phyloP scores from a whole-genome alignment of 2,113 vertebrate genomes.

The Misgurnus mizolepis region DNA sequence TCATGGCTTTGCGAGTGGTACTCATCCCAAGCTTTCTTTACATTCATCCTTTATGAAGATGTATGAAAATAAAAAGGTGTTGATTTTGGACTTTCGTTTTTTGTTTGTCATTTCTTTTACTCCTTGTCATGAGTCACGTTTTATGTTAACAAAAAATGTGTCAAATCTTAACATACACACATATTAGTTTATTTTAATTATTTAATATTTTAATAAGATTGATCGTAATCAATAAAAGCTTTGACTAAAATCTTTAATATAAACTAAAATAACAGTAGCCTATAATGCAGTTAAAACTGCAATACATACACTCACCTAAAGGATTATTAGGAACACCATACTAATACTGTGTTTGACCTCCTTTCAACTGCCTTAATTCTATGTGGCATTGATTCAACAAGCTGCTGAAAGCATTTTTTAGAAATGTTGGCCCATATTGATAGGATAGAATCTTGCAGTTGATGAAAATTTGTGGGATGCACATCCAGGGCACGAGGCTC shows the following conservation, averaged over 20 bases:
- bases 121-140: slow-evolving; percentile 66
- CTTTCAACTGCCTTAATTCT: too few species aligned
- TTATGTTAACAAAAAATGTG: slow-evolving; percentile 55
- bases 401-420: too few species aligned
- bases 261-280: background rate
- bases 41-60: slow-evolving; percentile 78
- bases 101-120: slow-evolving; percentile 67
- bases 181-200: background rate
- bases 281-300: too few species aligned
- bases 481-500: too few species aligned
- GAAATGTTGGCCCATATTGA: too few species aligned
- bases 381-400: too few species aligned
- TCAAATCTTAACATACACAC: background rate
- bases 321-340: too few species aligned
- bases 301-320: too few species aligned
- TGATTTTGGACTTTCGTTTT: slow-evolving; percentile 78
- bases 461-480: too few species aligned
- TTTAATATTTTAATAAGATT: background rate
- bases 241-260: background rate
- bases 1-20: slow-evolving; percentile 77
- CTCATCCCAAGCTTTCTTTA: slow-evolving; percentile 76
- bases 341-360: too few species aligned
- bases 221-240: background rate
- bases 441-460: too few species aligned
- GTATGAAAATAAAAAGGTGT: slow-evolving; percentile 80